Evolutionary conservation across 2,797 vertebrate species (phyloP), one percentile per base, ranked within the genome.

Genomic region (Hydrocynus forskahlii): DNA sequence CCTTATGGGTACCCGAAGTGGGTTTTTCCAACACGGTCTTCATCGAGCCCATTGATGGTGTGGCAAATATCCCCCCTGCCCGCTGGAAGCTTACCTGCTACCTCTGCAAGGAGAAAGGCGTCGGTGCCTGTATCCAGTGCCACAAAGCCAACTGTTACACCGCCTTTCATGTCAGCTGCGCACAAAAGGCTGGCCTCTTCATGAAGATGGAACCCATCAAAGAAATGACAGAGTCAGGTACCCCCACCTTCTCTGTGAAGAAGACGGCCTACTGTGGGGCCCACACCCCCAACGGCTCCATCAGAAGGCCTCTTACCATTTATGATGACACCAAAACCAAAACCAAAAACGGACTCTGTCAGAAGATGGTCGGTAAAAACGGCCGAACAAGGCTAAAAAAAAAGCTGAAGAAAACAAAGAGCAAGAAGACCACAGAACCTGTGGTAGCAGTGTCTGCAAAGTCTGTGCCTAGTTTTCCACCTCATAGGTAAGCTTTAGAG

Each of bases 121-220:
- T 93, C 9, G 98, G 98, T 4, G 98, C 98, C 64, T 99, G 98
- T 87, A 98, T 99, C 89, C 98, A 99, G 95, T 99, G 98, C 88
- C 97, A 98, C 93, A 97, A 96, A 86, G 96, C 96, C 80, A 98
- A 99, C 91, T 99, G 98, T 91, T 99, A 99, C 89, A 96, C 96
- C 0, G 98, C 98, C 87, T 99, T 99, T 92, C 98, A 99, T 1
- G 98, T 99, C 85, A 99, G 97, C 0, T 99, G 98, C 8, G 98
- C 97, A 89, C 98, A 99, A 87, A 96, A 95, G 87, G 96, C 96
- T 0, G 98, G 97, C 81, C 94, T 99, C 0, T 97, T 96, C 89
- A 99, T 99, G 98, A 98, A 96, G 88, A 99, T 99, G 98, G 97
- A 99, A 91, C 97, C 97, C 0, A 93, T 99, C 85, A 97, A 95